Conservation (phyloP, 2,797 vertebrate genomes). For the Eulemur coronatus region DNA sequence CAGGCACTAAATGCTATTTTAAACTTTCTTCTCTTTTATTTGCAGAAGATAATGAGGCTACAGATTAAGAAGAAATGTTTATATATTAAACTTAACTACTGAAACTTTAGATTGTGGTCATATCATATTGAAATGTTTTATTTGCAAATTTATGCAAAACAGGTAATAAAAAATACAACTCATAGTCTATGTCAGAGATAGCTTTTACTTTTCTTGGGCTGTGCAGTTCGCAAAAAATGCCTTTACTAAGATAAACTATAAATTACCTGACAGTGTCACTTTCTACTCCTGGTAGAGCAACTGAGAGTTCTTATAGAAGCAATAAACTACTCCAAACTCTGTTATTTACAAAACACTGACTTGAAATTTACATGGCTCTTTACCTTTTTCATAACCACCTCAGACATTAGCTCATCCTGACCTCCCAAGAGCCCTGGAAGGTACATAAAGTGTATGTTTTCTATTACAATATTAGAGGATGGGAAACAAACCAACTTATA, state of each 20-base stretch:
- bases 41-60: neutral
- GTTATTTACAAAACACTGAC: slow-evolving; percentile 3
- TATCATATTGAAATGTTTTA: neutral
- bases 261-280: neutral
- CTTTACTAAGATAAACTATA: neutral
- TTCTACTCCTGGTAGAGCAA: neutral
- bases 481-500: neutral
- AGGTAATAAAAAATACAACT: neutral
- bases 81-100: neutral
- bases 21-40: neutral
- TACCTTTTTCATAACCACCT: neutral
- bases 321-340: neutral
- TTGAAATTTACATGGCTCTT: neutral
- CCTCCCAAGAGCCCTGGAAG: neutral
- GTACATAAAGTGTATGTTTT: neutral
- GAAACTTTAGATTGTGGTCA: neutral
- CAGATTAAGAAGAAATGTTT: neutral
- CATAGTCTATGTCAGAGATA: neutral
- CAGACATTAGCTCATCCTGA: neutral
- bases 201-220: neutral
- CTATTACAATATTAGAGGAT: neutral
- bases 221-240: neutral
- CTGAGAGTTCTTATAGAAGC: neutral
- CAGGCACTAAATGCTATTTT: neutral
- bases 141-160: neutral